Evolutionary conservation across 2,888 invertebrate genomes (phyloP), one percentile per base, ranked within the genome.

Genomic region (Poecilus cupreus): DNA sequence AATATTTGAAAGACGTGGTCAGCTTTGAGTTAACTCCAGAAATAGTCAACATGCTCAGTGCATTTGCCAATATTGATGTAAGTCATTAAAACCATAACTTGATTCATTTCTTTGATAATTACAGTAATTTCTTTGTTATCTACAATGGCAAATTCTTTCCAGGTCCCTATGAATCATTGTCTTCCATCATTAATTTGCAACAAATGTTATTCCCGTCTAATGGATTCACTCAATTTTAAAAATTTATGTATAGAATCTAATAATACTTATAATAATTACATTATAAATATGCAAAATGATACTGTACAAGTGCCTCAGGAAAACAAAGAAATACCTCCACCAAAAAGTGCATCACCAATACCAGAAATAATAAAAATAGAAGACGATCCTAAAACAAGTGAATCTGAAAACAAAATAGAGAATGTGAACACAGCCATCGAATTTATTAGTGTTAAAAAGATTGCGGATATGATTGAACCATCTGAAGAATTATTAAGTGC

Each of bases 21-120:
- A 75, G 75, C 20, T 81, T 75, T 49, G 75, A 74, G 60, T 81
- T 81, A 60, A 81, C 81, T 26, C 37, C 81, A 22, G 75, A 81
- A 46, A 81, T 81, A 43, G 32, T 60, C 24, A 60, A 60, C 39
- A 81, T 81, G 81, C 46, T 81, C 13, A 80, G 46, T 54, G 24
- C 70, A 11, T 54, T 80, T 51, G 80, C 80, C 43, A 72, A 43
- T 22, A 72, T 80, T 13, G 60, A 80, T 57, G 80, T 80, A 72
- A 80, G 80, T 80, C 20, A 13, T 39, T n/a, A 24, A 60, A 60
- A 13, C 6, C 11, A 32, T 32, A 2, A 32, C 5, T 6, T 6
- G 32, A 2, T 26, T 32, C 5, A 32, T 72, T 46, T 13, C 11
- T 72, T 20, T 46, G 0, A 49, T n/a, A 49, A 49, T 46, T 49